Evolutionary conservation across 2,797 vertebrate species (phyloP), one percentile per base, ranked within the genome.

Genomic region (Enoplosus armatus): DNA sequence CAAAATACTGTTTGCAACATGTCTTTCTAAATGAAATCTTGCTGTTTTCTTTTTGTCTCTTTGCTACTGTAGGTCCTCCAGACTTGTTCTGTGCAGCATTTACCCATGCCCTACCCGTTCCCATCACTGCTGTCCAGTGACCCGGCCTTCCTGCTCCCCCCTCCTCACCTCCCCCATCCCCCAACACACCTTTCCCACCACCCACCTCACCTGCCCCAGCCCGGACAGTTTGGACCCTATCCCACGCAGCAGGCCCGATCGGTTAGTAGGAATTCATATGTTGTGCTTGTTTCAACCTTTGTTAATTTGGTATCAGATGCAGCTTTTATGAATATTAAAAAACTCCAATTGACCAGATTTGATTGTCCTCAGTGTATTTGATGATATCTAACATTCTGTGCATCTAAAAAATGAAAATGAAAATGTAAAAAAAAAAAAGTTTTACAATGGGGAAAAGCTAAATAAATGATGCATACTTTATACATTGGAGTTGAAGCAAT

Each of bases 51-150:
- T 88, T 72, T 84, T 63, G 22, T 78, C 2, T 77, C 81, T 67
- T 29, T 41, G 15, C 58, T 71, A 47, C 45, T 47, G 20, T 22
- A 99, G 98, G 97, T 99, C 95, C 95, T 99, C 88, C 98, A 98
- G 84, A 97, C 97, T 0, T 99, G 98, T 90, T 99, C 98, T 48
- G 98, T 99, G 85, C 98, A 99, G 92, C 98, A 99, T 92, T 94
- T 99, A 80, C 98, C 98, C 26, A 97, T 99, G 89, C 97, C 97
- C 64, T 99, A 99, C 85, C 96, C 97, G 1, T 99, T 99, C 92
- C 98, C 98, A 20, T 98, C 98, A 18, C 95, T 99, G 86, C 96
- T 99, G 85, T 97, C 98, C 92, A 97, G 97, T 75, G 98, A 99
- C 75, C 96, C 96, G 0, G 94, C 98, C 53, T 99, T 99, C 93